Conservation (phyloP, 2,113 vertebrate genomes). For the Chlorocebus sabaeus region DNA sequence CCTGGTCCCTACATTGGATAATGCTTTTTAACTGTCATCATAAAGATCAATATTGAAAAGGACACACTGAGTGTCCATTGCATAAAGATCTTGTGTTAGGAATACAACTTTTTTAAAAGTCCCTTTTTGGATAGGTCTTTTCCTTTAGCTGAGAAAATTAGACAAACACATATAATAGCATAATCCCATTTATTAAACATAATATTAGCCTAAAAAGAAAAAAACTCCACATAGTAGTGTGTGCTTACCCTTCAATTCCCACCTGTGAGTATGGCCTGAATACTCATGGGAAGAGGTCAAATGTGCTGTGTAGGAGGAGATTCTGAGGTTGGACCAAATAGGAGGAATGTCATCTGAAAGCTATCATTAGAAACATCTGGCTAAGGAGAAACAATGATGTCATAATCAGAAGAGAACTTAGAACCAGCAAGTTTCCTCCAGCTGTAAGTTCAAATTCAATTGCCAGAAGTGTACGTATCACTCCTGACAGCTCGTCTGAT, state of each 20-base stretch:
- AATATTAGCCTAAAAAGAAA: background rate
- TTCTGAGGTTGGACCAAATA: background rate
- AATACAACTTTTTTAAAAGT: background rate
- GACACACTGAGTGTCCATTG: background rate
- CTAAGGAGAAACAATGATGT: background rate
- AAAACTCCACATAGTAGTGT: background rate
- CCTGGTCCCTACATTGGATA: background rate
- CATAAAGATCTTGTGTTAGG: background rate
- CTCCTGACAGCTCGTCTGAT: background rate
- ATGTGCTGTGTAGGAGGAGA: background rate
- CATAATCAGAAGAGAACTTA: background rate
- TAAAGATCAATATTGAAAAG: background rate
- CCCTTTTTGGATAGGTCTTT: background rate
- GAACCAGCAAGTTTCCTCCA: background rate
- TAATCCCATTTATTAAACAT: background rate
- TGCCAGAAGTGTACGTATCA: background rate
- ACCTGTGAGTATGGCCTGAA: background rate
- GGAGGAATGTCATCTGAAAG: background rate
- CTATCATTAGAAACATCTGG: background rate
- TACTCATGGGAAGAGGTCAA: background rate
- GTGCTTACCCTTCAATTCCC: background rate
- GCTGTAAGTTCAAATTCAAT: background rate
- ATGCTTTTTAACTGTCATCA: background rate
- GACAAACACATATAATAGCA: background rate
- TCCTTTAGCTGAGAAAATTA: background rate